Evolutionary conservation across 1,140 invertebrate species (phyloP).

Genomic region (Heliconius nattereri): DNA sequence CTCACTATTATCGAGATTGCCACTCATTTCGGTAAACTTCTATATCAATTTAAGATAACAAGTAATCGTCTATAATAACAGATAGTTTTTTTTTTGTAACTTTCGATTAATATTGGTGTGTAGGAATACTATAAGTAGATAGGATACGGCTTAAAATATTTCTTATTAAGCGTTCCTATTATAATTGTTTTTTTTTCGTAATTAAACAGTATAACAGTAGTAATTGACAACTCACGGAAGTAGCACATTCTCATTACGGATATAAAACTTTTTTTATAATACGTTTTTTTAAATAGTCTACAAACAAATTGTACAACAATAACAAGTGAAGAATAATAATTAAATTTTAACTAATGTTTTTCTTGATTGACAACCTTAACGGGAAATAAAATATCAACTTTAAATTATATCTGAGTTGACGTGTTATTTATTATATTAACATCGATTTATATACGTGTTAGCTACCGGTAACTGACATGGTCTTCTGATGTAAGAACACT

Average conservation of each 20-base stretch:
- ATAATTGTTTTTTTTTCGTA: too few species aligned
- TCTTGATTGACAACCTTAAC: too few species aligned
- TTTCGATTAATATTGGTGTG: background rate
- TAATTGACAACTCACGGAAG: too few species aligned
- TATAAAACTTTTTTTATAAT: too few species aligned
- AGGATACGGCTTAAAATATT: background rate
- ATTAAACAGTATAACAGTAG: too few species aligned
- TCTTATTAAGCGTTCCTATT: background rate
- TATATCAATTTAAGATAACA: constrained; percentile 18
- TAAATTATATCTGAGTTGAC: too few species aligned
- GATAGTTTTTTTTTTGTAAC: background rate
- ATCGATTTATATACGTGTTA: constrained; percentile 36
- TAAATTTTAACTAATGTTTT: too few species aligned
- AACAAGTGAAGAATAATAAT: too few species aligned
- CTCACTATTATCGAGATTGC: constrained; percentile 32
- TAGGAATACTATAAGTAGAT: background rate
- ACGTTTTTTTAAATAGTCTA: too few species aligned
- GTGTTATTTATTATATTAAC: background rate
- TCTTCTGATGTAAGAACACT: constrained; percentile 39
- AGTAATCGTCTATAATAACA: background rate
- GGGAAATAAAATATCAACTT: too few species aligned
- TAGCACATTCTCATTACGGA: too few species aligned
- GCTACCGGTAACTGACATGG: constrained; percentile 34
- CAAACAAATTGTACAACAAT: too few species aligned
- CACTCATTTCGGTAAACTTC: constrained; percentile 16